phyloP scores from a whole-genome alignment of 2,797 vertebrate genomes.

The Lagodon rhomboides region DNA sequence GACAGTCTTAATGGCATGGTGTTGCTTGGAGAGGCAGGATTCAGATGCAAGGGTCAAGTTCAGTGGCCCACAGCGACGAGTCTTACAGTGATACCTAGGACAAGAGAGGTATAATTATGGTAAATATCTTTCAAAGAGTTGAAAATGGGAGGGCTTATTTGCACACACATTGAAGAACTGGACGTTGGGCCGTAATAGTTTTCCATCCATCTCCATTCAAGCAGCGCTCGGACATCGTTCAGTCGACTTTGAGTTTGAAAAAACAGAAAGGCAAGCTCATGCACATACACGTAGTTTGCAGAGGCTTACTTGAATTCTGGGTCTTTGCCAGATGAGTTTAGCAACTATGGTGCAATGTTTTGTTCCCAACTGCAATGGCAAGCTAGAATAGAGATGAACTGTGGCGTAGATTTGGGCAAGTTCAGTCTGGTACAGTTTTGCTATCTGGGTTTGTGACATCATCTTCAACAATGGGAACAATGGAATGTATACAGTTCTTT shows the following conservation, averaged over 20 bases:
- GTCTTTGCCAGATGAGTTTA: neutral
- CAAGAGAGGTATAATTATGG: neutral
- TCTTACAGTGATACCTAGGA: conserved; percentile 89
- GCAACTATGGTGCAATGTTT: neutral
- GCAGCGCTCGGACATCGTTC: too few species aligned
- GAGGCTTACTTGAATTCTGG: neutral
- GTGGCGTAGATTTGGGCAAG: too few species aligned
- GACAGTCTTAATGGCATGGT: conserved; percentile 93
- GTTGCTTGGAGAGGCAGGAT: conserved; percentile 91
- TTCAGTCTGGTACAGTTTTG: too few species aligned
- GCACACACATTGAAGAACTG: neutral
- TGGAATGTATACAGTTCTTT: too few species aligned
- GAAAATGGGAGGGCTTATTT: neutral
- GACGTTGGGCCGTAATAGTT: too few species aligned
- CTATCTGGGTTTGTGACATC: too few species aligned
- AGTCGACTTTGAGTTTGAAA: too few species aligned
- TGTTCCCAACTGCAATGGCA: neutral
- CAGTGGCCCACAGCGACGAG: conserved; percentile 92
- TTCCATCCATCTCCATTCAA: too few species aligned
- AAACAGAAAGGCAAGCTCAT: too few species aligned
- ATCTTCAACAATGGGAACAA: too few species aligned
- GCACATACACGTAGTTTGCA: too few species aligned
- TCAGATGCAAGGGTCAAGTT: conserved; percentile 93
- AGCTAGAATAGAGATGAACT: too few species aligned
- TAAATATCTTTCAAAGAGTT: neutral